Conservation (phyloP, 2,113 vertebrate species). For the Oncorhynchus nerka region DNA sequence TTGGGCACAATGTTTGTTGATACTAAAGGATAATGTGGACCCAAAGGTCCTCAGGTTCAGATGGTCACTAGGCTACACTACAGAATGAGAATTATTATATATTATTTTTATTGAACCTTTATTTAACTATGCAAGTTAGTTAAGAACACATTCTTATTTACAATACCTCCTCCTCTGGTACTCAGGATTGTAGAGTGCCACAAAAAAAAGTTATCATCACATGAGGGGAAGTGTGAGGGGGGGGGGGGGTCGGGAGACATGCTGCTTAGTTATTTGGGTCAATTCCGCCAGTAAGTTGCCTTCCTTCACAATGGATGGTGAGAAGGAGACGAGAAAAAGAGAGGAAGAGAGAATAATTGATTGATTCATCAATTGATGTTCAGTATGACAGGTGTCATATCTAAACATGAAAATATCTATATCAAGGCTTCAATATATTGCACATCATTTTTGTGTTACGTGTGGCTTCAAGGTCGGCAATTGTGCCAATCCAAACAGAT, state of each 20-base stretch:
- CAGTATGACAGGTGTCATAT: neutral
- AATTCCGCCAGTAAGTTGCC: constrained; percentile 37
- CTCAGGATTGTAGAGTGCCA: no score
- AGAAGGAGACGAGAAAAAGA: neutral
- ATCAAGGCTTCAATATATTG: no score
- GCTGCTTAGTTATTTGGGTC: constrained; percentile 48
- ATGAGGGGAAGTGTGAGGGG: neutral
- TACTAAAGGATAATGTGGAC: neutral
- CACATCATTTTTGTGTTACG: no score
- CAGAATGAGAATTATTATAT: neutral
- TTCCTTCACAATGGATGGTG: constrained; percentile 8
- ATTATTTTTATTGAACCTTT: no score
- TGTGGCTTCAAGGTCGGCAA: no score
- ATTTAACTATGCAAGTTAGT: no score
- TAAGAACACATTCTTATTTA: no score
- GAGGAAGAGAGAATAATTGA: neutral
- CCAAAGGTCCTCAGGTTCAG: neutral
- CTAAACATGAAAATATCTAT: neutral
- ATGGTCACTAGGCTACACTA: neutral
- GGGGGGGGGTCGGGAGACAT: constrained; percentile 15
- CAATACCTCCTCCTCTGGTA: no score
- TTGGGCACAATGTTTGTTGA: neutral
- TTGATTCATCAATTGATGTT: neutral
- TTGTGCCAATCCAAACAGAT: no score
- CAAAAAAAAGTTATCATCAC: constrained; percentile 4